Evolutionary conservation across 2,888 invertebrate species (phyloP).

Genomic region (Orthosia gracilis): DNA sequence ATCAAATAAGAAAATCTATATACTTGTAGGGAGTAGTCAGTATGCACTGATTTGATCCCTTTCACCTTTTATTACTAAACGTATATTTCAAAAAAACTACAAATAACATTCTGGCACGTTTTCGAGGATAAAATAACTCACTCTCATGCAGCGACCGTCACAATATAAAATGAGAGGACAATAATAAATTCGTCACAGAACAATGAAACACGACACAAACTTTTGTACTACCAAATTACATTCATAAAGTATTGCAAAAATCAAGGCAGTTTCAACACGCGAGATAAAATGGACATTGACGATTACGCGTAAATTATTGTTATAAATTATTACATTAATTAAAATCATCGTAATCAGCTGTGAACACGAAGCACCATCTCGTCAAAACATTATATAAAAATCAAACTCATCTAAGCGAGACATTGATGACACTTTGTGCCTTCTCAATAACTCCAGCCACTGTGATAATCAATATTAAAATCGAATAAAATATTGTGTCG

Average conservation of each 20-base stretch:
- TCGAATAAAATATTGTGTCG: slow-evolving; percentile 60
- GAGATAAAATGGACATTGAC: slow-evolving; percentile 68
- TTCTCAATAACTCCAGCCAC: slow-evolving; percentile 56
- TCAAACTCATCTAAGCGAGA: slow-evolving; percentile 62
- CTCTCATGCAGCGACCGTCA: slow-evolving; percentile 80
- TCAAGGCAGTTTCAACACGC: slow-evolving; percentile 75
- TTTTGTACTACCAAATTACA: slow-evolving; percentile 86
- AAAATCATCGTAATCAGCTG: slow-evolving; percentile 74
- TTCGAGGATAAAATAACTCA: slow-evolving; percentile 80
- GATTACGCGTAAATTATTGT: slow-evolving; percentile 67
- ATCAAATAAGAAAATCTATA: slow-evolving; percentile 80
- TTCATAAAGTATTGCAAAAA: slow-evolving; percentile 75
- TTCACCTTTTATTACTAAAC: slow-evolving; percentile 78
- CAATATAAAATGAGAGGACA: slow-evolving; percentile 74
- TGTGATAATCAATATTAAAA: slow-evolving; percentile 50
- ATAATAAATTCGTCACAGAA: slow-evolving; percentile 85
- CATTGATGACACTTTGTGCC: slow-evolving; percentile 62
- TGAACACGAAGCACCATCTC: slow-evolving; percentile 84
- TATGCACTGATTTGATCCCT: slow-evolving; percentile 80
- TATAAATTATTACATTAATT: slow-evolving; percentile 70
- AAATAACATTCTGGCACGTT: slow-evolving; percentile 90
- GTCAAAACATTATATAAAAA: slow-evolving; percentile 73
- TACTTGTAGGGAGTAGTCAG: slow-evolving; percentile 72
- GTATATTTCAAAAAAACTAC: slow-evolving; percentile 84
- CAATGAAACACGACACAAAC: slow-evolving; percentile 77